Percentiles rank a stretch among this genome's conserved stretches.
phyloP scores from a whole-genome alignment of 2,113 vertebrate genomes.

The Centropus bengalensis region DNA sequence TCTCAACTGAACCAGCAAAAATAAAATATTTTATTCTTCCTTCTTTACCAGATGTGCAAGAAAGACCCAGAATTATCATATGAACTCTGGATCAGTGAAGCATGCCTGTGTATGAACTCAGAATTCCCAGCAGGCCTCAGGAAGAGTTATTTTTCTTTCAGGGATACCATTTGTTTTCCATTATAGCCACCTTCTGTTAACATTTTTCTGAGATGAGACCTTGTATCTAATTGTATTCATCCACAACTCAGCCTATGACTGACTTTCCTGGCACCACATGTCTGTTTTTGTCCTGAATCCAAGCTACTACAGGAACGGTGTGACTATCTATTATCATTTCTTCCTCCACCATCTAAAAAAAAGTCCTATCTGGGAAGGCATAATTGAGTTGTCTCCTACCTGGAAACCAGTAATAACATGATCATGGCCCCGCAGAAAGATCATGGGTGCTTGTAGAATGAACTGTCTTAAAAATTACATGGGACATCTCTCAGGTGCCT shows the following conservation, averaged over 20 bases:
- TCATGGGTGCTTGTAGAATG: not conserved
- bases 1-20: conserved; percentile 21
- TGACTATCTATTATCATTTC: not conserved
- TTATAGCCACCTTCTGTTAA: conserved; percentile 61
- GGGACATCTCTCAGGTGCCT: not conserved
- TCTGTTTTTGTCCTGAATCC: conserved; percentile 8
- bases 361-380: not conserved
- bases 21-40: conserved; percentile 15
- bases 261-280: conserved; percentile 47
- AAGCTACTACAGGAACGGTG: conserved; percentile 22
- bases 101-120: conserved; percentile 38
- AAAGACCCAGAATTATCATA: conserved; percentile 18
- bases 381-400: conserved; percentile 4
- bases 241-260: conserved; percentile 6
- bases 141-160: conserved; percentile 62
- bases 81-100: conserved; percentile 38
- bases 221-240: conserved; percentile 49
- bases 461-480: not conserved
- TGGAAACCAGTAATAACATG: not conserved
- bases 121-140: conserved; percentile 58
- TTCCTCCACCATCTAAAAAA: not conserved
- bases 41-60: conserved; percentile 41
- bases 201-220: conserved; percentile 64
- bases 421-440: not conserved
- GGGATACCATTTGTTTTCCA: conserved; percentile 65